Percentiles rank a stretch among this genome's conserved stretches.
These are phyloP conservation scores for Trissonchulus sp. DNA, from an alignment of 2,888 invertebrate genomes.

Conservation along the genomic window DNA sequence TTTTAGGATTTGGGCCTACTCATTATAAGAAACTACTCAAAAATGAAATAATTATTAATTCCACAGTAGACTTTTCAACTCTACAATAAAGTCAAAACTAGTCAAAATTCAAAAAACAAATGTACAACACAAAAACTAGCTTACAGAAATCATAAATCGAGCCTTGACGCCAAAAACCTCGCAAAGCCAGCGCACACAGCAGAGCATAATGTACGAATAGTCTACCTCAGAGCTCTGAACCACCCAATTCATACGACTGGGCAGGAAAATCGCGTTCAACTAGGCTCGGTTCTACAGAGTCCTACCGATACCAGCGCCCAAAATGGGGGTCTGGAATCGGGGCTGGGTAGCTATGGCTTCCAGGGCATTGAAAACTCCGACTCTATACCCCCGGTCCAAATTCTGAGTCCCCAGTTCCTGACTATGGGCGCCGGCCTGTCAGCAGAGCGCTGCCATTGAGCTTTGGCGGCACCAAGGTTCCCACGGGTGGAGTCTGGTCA, in stretches of 20 bases:
- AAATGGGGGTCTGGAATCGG: slow-evolving; percentile 70
- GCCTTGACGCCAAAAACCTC: slow-evolving; percentile 61
- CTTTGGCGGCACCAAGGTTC: no score
- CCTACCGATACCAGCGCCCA: slow-evolving; percentile 70
- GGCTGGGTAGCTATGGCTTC: slow-evolving; percentile 74
- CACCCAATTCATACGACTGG: slow-evolving; percentile 68
- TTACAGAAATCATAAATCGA: slow-evolving; percentile 84
- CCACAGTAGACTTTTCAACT: no score
- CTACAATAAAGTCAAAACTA: no score
- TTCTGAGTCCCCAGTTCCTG: no score
- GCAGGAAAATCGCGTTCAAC: slow-evolving; percentile 61
- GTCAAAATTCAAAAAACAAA: no score
- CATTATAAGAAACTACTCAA: no score
- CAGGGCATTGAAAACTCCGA: slow-evolving; percentile 94
- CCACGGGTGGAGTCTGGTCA: no score
- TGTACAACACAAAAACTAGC: no score
- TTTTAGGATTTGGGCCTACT: no score
- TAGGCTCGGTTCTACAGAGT: not conserved
- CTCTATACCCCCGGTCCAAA: slow-evolving; percentile 63
- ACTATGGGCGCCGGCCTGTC: no score
- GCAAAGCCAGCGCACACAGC: slow-evolving; percentile 82
- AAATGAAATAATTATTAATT: no score
- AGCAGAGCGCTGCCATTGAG: no score
- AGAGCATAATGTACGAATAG: slow-evolving; percentile 90
- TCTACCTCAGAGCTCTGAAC: slow-evolving; percentile 99